Percentiles rank a stretch among this genome's conserved stretches.
These are phyloP conservation scores for Nymphicus hollandicus DNA, from an alignment of 2,113 vertebrate species.

Conservation along the genomic window DNA sequence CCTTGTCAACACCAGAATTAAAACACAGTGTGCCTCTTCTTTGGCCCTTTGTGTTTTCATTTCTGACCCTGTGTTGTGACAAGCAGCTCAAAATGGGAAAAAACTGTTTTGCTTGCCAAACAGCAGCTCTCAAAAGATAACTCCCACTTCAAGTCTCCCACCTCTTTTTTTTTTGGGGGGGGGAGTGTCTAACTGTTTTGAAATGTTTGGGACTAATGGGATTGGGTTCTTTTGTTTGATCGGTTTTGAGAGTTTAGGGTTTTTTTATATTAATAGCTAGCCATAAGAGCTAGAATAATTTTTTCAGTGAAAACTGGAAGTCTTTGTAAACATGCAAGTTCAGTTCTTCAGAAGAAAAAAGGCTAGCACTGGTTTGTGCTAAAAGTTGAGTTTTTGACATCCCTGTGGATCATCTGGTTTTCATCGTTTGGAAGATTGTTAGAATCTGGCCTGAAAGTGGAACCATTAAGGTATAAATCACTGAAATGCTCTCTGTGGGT, in stretches of 20 bases:
- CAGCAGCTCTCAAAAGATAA: not conserved
- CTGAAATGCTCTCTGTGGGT: not conserved
- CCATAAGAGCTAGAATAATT: not conserved
- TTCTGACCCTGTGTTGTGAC: slow-evolving; percentile 2
- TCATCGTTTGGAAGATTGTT: not conserved
- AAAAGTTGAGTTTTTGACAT: not conserved
- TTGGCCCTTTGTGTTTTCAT: not conserved
- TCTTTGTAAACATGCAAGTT: not conserved
- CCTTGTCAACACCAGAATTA: not conserved
- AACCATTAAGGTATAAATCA: slow-evolving; percentile 29
- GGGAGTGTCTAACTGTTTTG: not conserved
- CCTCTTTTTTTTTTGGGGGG: not conserved
- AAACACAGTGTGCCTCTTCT: not conserved
- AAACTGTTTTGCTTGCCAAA: not conserved
- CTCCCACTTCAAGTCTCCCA: not conserved
- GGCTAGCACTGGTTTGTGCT: not conserved
- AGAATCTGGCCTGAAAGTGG: slow-evolving; percentile 10
- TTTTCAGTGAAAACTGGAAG: not conserved
- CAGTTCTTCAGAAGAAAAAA: not conserved
- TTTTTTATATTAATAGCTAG: not conserved
- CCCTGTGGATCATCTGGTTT: slow-evolving; percentile 1
- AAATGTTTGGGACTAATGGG: not conserved
- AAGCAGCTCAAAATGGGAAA: not conserved
- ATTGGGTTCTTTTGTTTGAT: not conserved
- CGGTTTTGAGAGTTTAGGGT: not conserved